Conservation (phyloP, 2,888 invertebrate genomes). For the Nycteola revayana region DNA sequence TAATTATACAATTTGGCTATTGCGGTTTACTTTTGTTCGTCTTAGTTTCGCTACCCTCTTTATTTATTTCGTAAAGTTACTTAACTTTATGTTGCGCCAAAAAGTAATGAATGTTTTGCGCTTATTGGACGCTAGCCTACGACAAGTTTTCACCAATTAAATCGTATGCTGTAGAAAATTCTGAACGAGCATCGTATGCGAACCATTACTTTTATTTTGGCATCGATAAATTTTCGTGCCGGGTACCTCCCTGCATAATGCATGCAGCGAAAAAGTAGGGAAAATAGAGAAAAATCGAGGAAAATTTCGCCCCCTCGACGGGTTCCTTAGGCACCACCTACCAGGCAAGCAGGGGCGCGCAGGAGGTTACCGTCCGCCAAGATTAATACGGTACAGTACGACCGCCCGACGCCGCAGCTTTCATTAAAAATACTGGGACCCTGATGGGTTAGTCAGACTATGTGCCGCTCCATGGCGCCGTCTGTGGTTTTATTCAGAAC, state of each 20-base stretch:
- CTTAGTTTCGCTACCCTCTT: too few relatives aligned
- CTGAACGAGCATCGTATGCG: conserved; percentile 23
- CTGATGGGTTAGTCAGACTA: conserved; percentile 49
- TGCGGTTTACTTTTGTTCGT: too few relatives aligned
- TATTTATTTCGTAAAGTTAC: too few relatives aligned
- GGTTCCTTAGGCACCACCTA: conserved; percentile 69
- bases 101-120: too few relatives aligned
- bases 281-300: conserved; percentile 64
- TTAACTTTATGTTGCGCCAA: too few relatives aligned
- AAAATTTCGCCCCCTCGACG: conserved; percentile 56
- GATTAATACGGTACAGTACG: conserved; percentile 76
- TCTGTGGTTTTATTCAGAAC: conserved; percentile 37
- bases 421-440: conserved; percentile 72
- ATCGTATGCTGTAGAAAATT: conserved; percentile 20
- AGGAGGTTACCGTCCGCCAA: conserved; percentile 65
- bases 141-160: conserved; percentile 24
- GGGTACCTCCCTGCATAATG: conserved; percentile 69
- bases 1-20: too few relatives aligned
- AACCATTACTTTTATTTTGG: conserved; percentile 63
- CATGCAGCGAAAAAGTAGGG: conserved; percentile 62
- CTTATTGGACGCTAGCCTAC: too few relatives aligned
- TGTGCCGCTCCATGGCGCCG: conserved; percentile 34
- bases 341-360: conserved; percentile 65
- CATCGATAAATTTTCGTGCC: conserved; percentile 65
- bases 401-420: conserved; percentile 72